A percentile compares a stretch with the other conserved stretches of the same genome.
phyloP scores from a whole-genome alignment of 2,797 vertebrate species.

The Microtus californicus region DNA sequence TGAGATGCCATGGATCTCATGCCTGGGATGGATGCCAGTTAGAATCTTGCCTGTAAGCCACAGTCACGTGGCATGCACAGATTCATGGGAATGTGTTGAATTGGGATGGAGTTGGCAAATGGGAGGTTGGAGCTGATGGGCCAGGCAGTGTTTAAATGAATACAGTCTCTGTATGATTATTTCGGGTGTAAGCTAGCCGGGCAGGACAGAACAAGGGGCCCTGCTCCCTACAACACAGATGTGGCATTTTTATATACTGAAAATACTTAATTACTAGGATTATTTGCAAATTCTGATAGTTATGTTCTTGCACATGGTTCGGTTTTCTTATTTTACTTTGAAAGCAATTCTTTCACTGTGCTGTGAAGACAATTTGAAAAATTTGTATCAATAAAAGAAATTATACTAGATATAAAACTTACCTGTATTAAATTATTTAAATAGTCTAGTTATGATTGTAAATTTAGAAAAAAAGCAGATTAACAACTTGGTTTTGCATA shows the following conservation, averaged over 20 bases:
- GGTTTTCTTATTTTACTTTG: neutral
- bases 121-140: no score
- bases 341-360: neutral
- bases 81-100: no score
- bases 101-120: no score
- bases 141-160: no score
- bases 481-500: neutral
- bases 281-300: neutral
- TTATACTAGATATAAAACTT: neutral
- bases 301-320: neutral
- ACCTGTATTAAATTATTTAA: neutral
- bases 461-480: neutral
- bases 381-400: conserved; percentile 1
- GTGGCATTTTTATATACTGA: neutral
- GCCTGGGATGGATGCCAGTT: no score
- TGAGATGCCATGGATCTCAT: no score
- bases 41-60: no score
- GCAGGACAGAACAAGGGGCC: no score
- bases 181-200: no score
- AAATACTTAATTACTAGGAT: neutral
- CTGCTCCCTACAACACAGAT: no score
- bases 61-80: no score
- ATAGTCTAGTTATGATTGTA: neutral
- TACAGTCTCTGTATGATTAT: no score
- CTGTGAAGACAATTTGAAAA: neutral